Conservation (phyloP, 1,140 invertebrate species). For the Drosophila santomea region DNA sequence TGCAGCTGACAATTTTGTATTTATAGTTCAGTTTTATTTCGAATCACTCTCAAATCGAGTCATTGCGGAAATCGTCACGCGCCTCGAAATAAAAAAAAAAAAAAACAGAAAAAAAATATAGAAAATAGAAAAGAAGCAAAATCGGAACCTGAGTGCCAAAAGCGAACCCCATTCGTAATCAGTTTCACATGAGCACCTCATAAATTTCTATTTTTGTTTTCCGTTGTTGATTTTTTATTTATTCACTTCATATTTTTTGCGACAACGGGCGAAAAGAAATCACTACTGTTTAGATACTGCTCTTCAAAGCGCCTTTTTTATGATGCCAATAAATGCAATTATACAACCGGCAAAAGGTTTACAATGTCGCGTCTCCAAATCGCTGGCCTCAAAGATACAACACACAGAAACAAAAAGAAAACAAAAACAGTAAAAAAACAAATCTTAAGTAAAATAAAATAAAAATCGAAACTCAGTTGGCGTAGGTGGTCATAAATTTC, state of each 20-base stretch:
- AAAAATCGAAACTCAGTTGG: conserved; percentile 46
- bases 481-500: conserved; percentile 70
- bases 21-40: conserved; percentile 55
- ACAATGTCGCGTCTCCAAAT: conserved; percentile 50
- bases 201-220: conserved; percentile 64
- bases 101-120: background rate
- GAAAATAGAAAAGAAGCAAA: background rate
- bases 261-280: conserved; percentile 66
- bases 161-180: conserved; percentile 57
- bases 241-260: conserved; percentile 27
- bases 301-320: conserved; percentile 75
- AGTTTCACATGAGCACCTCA: conserved; percentile 78
- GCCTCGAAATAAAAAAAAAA: conserved; percentile 29
- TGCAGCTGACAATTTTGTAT: conserved; percentile 80
- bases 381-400: conserved; percentile 42
- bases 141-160: conserved; percentile 37
- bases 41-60: conserved; percentile 31
- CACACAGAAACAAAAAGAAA: conserved; percentile 3
- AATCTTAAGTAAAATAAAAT: conserved; percentile 21
- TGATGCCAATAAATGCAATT: conserved; percentile 79
- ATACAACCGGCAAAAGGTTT: conserved; percentile 59
- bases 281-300: conserved; percentile 82
- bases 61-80: conserved; percentile 46
- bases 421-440: conserved; percentile 1
- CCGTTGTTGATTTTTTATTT: conserved; percentile 12